These are phyloP conservation scores for Tragulus kanchil DNA, from an alignment of 2,113 vertebrate genomes.

Conservation along the genomic window DNA sequence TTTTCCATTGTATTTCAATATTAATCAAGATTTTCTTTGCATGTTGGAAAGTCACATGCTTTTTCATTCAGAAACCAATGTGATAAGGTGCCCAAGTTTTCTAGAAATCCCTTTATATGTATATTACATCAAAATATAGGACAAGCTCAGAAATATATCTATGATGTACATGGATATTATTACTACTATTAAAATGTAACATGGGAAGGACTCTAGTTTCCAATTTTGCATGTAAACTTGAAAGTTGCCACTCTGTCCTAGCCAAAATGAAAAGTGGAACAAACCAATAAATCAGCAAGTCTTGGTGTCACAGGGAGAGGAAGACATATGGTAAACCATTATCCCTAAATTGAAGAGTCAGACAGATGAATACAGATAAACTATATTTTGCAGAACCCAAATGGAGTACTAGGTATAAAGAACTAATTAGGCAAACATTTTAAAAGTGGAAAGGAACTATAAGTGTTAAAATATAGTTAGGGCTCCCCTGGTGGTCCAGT, in stretches of 20 bases:
- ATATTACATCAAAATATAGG: background rate
- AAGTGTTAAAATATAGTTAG: background rate
- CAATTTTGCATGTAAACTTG: background rate
- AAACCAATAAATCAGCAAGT: background rate
- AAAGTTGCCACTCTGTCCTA: background rate
- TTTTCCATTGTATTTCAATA: constrained; percentile 1
- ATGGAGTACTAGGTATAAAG: background rate
- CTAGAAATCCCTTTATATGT: background rate
- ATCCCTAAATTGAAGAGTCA: background rate
- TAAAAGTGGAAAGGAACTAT: background rate
- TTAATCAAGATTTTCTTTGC: constrained; percentile 15
- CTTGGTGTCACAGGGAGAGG: background rate
- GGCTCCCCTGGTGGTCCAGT: too few relatives aligned
- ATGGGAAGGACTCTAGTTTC: background rate
- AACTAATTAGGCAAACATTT: background rate
- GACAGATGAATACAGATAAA: background rate
- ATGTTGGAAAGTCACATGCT: background rate
- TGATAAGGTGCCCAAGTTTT: background rate
- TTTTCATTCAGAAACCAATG: background rate
- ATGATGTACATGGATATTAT: background rate
- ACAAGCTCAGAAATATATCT: background rate
- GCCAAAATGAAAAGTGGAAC: background rate
- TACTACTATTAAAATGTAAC: background rate
- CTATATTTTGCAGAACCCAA: background rate
- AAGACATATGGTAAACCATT: background rate